phyloP scores from a whole-genome alignment of 2,113 vertebrate species.

The Crocuta crocuta region DNA sequence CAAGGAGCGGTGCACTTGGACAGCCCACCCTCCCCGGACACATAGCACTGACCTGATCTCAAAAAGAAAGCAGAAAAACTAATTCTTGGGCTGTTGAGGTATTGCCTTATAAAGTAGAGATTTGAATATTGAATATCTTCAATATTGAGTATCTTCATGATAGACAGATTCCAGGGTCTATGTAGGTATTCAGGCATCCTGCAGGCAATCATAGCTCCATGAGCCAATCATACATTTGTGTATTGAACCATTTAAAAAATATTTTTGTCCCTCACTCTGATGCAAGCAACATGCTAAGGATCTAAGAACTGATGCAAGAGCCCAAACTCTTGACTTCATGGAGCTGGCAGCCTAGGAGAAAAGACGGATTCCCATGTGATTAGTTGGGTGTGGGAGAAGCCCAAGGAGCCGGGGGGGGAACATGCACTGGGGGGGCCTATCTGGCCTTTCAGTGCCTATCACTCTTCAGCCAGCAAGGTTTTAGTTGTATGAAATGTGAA shows the following conservation, averaged over 20 bases:
- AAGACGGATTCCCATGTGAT: not conserved
- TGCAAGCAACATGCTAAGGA: not conserved
- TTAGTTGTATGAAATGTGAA: not conserved
- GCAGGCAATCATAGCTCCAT: not conserved
- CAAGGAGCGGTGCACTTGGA: not conserved
- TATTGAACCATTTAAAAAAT: not conserved
- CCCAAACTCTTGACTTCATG: not conserved
- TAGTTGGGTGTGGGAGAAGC: not conserved
- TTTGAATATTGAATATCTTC: not conserved
- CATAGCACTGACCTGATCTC: not conserved
- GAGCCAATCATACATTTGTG: not conserved
- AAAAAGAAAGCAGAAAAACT: not conserved
- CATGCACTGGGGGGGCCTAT: not conserved
- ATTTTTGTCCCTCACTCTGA: not conserved
- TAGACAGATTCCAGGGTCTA: not conserved
- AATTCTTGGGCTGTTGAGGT: not conserved
- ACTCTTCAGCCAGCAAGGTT: not conserved
- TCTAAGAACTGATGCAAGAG: not conserved
- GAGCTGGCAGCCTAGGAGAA: not conserved
- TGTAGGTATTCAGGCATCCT: not conserved
- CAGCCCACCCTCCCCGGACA: not conserved
- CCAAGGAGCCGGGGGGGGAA: not conserved
- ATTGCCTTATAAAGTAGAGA: not conserved
- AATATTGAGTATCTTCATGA: not conserved
- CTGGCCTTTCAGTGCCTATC: too few relatives aligned